A percentile compares a stretch with the other conserved stretches of the same genome.
Conservation (phyloP, 1,140 invertebrate genomes). For the Cotesia typhae region DNA sequence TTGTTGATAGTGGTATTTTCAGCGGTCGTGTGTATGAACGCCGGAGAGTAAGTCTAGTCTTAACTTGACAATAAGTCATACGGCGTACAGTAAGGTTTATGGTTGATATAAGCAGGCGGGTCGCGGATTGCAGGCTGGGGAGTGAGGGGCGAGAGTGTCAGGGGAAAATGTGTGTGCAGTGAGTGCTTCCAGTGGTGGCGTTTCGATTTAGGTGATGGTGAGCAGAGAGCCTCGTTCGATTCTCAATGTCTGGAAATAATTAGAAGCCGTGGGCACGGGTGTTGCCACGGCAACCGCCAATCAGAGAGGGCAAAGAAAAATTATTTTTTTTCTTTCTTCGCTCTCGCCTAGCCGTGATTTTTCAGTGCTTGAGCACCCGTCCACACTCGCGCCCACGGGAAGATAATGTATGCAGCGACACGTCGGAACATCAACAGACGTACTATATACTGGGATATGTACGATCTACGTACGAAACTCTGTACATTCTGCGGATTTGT, state of each 20-base stretch:
- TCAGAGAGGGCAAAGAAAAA: constrained; percentile 64
- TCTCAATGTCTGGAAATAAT: constrained; percentile 69
- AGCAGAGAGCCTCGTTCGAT: constrained; percentile 61
- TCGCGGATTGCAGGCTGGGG: not conserved
- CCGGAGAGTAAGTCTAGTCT: not conserved
- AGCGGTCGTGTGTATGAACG: no score
- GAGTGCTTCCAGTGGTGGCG: constrained; percentile 42
- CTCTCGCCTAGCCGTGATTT: constrained; percentile 39
- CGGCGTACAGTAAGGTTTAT: not conserved
- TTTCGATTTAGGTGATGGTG: constrained; percentile 52
- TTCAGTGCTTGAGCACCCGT: constrained; percentile 38
- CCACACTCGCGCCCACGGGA: constrained; percentile 43
- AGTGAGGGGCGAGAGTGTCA: constrained; percentile 17
- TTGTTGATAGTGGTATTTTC: no score
- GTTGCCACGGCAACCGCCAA: constrained; percentile 68
- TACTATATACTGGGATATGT: constrained; percentile 27
- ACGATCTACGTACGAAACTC: no score
- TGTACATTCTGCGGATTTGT: not conserved
- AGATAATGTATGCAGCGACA: constrained; percentile 65
- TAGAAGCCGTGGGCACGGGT: constrained; percentile 62
- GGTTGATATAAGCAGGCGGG: no score
- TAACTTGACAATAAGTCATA: not conserved
- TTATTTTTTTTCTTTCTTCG: constrained; percentile 50
- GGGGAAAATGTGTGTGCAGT: constrained; percentile 30
- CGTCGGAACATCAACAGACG: constrained; percentile 49